Evolutionary conservation across 2,797 vertebrate genomes (phyloP).

Genomic region (Aplochiton taeniatus): DNA sequence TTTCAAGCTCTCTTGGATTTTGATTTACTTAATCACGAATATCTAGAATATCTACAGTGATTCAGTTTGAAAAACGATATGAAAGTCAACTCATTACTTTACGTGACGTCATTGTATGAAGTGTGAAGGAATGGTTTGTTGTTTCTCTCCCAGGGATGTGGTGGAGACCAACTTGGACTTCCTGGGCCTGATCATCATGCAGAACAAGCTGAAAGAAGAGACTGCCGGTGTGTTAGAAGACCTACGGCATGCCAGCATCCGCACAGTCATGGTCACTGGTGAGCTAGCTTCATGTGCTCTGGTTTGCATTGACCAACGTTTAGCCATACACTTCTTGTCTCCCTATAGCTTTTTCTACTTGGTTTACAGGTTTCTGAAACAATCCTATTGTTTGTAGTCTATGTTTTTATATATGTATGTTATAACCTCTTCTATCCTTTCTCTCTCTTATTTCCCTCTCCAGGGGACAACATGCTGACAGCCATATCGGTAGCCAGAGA

Average conservation of each 20-base stretch:
- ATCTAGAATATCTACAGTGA: too few species aligned
- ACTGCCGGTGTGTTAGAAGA: conserved; percentile 87
- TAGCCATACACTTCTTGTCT: too few species aligned
- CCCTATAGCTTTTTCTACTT: too few species aligned
- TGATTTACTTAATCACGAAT: too few species aligned
- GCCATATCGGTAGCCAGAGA: conserved; percentile 96
- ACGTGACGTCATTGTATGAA: too few species aligned
- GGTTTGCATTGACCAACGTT: neutral
- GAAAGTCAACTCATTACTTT: too few species aligned
- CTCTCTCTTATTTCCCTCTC: neutral
- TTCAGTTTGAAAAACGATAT: too few species aligned
- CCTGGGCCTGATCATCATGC: conserved; percentile 95
- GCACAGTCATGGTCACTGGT: conserved; percentile 98
- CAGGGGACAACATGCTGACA: conserved; percentile 98
- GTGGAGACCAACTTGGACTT: conserved; percentile 95
- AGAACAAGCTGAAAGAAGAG: conserved; percentile 96
- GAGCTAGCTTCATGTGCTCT: conserved; percentile 9
- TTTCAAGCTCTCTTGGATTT: too few species aligned
- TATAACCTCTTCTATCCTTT: neutral
- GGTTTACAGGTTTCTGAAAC: too few species aligned
- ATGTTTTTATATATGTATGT: neutral
- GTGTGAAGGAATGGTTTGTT: conserved; percentile 6
- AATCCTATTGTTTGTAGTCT: too few species aligned
- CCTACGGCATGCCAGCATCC: conserved; percentile 88
- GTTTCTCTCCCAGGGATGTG: conserved; percentile 76